Conservation (phyloP, 2,113 vertebrate species). For the Ceyx melanurus region DNA sequence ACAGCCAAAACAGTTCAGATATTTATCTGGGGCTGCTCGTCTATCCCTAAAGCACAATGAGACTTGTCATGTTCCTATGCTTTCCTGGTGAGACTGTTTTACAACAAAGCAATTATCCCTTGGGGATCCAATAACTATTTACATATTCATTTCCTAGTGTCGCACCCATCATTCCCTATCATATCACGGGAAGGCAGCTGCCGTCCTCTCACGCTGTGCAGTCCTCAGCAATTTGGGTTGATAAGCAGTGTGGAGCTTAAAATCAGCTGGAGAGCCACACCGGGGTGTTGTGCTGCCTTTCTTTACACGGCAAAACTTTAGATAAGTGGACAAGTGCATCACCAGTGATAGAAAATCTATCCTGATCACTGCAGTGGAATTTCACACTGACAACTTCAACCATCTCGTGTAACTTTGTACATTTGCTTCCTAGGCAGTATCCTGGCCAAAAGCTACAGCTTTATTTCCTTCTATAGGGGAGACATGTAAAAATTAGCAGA, state of each 20-base stretch:
- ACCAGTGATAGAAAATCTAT: neutral
- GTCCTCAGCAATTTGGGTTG: neutral
- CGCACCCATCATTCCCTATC: slow-evolving; percentile 24
- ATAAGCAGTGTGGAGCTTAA: neutral
- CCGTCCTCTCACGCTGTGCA: neutral
- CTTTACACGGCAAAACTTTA: neutral
- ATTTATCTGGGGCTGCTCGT: neutral
- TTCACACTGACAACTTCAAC: neutral
- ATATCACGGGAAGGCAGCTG: neutral
- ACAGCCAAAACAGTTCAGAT: neutral
- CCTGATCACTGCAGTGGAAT: fast-evolving
- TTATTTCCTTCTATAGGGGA: neutral
- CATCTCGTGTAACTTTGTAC: neutral
- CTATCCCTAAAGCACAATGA: neutral
- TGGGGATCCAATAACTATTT: neutral
- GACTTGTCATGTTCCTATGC: neutral
- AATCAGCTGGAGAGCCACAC: neutral
- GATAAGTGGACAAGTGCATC: neutral
- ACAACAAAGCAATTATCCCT: slow-evolving; percentile 2
- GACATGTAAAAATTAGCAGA: neutral
- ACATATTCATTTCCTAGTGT: slow-evolving; percentile 6
- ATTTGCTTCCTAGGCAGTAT: neutral
- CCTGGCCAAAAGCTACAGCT: neutral
- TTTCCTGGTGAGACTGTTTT: slow-evolving; percentile 20
- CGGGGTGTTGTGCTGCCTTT: neutral